phyloP scores from a whole-genome alignment of 2,888 invertebrate species.

The Limnephilus lunatus region DNA sequence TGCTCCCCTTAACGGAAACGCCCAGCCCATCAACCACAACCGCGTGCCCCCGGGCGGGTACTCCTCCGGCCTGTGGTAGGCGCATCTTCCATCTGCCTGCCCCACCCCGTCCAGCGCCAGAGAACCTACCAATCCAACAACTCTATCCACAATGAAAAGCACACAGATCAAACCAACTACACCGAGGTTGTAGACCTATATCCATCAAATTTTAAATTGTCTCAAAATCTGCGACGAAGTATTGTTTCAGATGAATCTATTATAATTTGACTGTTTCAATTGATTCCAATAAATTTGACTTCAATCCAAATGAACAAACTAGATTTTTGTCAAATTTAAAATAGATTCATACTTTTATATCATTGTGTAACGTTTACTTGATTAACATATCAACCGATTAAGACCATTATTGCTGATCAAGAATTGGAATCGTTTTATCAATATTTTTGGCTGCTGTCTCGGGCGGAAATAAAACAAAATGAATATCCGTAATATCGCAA shows the following conservation, averaged over 20 bases:
- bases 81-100: not conserved
- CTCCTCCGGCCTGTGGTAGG: slow-evolving; percentile 84
- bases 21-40: slow-evolving; percentile 73
- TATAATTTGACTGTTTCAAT: not conserved
- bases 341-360: not conserved
- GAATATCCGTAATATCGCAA: not conserved
- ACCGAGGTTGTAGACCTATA: not conserved
- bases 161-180: not conserved
- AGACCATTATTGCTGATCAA: not conserved
- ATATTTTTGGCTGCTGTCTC: not conserved
- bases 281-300: not conserved
- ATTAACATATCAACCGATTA: slow-evolving; percentile 30
- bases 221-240: not conserved
- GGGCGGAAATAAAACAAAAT: not conserved
- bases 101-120: slow-evolving; percentile 3
- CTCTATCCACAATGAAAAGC: not conserved
- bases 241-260: not conserved
- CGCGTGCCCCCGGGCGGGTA: slow-evolving; percentile 84
- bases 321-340: not conserved
- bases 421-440: not conserved
- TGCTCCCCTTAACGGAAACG: slow-evolving; percentile 71
- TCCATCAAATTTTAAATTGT: not conserved
- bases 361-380: not conserved
- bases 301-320: not conserved
- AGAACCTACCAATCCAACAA: slow-evolving; percentile 8